Conservation (phyloP, 2,888 invertebrate genomes). For the Campoplex capitator region DNA sequence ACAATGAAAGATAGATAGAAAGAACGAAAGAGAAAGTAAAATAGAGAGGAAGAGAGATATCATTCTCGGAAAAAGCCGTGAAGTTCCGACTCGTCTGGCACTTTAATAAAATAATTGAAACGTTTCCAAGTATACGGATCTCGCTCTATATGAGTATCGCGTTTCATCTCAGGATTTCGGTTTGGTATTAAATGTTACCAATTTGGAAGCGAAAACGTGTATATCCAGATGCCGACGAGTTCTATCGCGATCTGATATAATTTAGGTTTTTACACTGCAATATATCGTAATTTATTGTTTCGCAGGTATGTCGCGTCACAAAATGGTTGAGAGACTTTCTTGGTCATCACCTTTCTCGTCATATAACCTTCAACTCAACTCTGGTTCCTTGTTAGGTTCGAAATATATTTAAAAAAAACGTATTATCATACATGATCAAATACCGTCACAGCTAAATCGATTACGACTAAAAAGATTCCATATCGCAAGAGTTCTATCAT, state of each 20-base stretch:
- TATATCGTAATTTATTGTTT: background rate
- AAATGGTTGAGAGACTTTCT: too few relatives aligned
- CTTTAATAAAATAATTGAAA: slow-evolving; percentile 63
- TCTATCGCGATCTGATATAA: background rate
- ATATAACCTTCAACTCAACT: too few relatives aligned
- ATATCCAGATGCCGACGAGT: background rate
- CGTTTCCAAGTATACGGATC: slow-evolving; percentile 41
- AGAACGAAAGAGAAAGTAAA: background rate
- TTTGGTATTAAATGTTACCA: slow-evolving; percentile 45
- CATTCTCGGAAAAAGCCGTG: slow-evolving; percentile 29
- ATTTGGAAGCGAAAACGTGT: slow-evolving; percentile 27
- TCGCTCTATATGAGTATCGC: slow-evolving; percentile 44
- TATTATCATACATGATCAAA: background rate
- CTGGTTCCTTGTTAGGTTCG: too few relatives aligned
- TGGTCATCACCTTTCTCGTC: too few relatives aligned
- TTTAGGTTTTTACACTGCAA: slow-evolving; percentile 1
- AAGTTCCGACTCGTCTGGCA: slow-evolving; percentile 38
- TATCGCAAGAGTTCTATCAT: too few relatives aligned
- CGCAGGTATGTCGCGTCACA: background rate
- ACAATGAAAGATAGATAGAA: slow-evolving; percentile 17
- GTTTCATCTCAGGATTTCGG: slow-evolving; percentile 49
- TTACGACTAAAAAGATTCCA: background rate
- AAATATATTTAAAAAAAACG: background rate
- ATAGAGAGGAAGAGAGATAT: background rate
- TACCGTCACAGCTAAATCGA: background rate